A percentile compares a stretch with the other conserved stretches of the same genome.
Evolutionary conservation across 2,113 vertebrate genomes (phyloP).

Genomic region (Rafetus swinhoei): DNA sequence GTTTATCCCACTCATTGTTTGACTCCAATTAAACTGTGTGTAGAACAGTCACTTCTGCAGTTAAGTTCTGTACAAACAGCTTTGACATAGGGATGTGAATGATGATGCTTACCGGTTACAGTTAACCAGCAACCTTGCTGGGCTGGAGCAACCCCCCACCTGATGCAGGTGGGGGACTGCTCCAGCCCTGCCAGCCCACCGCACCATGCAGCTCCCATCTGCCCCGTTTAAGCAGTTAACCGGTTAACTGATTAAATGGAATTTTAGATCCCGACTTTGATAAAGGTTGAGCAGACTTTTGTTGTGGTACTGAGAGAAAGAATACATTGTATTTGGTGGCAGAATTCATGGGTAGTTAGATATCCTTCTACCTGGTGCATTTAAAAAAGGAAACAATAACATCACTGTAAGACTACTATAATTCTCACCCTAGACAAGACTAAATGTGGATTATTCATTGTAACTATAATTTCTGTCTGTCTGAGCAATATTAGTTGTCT

Average conservation of each 20-base stretch:
- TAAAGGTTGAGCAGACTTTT: not conserved
- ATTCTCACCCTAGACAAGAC: not conserved
- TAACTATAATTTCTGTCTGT: conserved; percentile 17
- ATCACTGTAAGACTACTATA: not conserved
- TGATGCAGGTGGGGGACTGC: too few species aligned
- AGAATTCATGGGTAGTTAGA: not conserved
- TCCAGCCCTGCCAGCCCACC: too few species aligned
- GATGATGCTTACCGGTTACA: too few species aligned
- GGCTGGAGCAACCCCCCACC: too few species aligned
- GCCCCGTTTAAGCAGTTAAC: too few species aligned
- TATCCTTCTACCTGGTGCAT: not conserved
- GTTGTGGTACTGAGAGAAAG: not conserved
- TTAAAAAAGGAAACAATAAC: not conserved
- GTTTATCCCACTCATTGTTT: not conserved
- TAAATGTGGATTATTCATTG: not conserved
- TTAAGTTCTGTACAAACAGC: not conserved
- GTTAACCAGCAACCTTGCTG: too few species aligned
- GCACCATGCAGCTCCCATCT: too few species aligned
- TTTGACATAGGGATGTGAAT: not conserved
- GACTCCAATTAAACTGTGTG: not conserved
- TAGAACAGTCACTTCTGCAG: not conserved
- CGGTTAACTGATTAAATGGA: too few species aligned
- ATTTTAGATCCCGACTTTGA: too few species aligned
- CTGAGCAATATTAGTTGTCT: not conserved
- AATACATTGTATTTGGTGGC: not conserved